phyloP scores from a whole-genome alignment of 2,113 vertebrate species.

The Cricetomys ansorgei region DNA sequence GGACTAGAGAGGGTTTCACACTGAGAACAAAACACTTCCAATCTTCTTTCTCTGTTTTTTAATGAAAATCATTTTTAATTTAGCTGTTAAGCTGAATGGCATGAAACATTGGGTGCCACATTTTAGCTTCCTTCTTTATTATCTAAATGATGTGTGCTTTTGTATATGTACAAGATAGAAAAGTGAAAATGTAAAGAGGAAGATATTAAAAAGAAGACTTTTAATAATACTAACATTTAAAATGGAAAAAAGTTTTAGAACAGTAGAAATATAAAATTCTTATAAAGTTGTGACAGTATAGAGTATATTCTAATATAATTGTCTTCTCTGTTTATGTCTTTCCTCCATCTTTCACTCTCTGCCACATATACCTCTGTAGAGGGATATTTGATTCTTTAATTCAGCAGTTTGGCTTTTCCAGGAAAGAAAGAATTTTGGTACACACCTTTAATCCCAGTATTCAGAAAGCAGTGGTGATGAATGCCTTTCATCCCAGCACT shows the following conservation, averaged over 20 bases:
- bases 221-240: neutral
- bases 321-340: neutral
- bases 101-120: neutral
- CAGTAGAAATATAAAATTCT: neutral
- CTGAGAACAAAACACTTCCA: neutral
- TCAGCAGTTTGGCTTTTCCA: too few species aligned
- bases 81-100: neutral
- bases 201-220: neutral
- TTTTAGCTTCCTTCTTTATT: neutral
- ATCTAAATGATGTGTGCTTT: neutral
- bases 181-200: neutral
- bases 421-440: too few species aligned
- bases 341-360: neutral
- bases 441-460: too few species aligned
- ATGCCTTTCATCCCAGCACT: too few species aligned
- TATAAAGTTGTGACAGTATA: neutral
- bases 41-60: neutral
- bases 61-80: neutral
- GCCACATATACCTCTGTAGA: too few species aligned
- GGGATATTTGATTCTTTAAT: too few species aligned
- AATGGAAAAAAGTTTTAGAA: neutral
- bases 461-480: too few species aligned
- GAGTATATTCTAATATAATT: neutral
- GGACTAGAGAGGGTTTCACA: neutral
- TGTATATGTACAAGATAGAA: fast-evolving